A percentile compares a stretch with the other conserved stretches of the same genome.
These are phyloP conservation scores for Pyrgilauda ruficollis DNA, from an alignment of 2,113 vertebrate genomes.

Conservation along the genomic window DNA sequence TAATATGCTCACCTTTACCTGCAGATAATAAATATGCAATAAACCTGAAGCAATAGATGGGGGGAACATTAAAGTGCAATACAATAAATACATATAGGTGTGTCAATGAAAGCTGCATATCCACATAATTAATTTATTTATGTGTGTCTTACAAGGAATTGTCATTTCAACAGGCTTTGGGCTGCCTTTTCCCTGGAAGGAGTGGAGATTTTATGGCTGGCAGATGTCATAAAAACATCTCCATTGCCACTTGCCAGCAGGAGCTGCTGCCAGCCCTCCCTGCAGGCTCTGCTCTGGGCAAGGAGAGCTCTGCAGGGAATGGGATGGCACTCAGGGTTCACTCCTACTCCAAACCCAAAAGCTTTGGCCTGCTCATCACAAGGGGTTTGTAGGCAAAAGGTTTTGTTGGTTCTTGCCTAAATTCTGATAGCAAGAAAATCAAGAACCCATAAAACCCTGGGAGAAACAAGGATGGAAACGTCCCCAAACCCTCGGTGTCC, in stretches of 20 bases:
- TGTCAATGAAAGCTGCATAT: background rate
- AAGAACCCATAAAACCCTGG: background rate
- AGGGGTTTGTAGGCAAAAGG: background rate
- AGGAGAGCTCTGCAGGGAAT: background rate
- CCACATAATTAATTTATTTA: too few relatives aligned
- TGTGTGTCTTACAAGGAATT: background rate
- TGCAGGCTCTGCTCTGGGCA: background rate
- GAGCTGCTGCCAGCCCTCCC: background rate
- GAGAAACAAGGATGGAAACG: background rate
- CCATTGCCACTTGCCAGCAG: background rate
- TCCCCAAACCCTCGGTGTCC: background rate
- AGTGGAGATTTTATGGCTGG: background rate
- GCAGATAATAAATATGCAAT: background rate
- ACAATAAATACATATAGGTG: background rate
- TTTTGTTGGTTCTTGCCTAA: background rate
- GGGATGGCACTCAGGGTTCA: background rate
- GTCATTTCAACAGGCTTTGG: background rate
- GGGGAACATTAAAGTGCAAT: background rate
- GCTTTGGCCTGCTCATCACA: background rate
- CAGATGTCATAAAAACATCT: conserved; percentile 27
- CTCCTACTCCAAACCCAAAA: background rate
- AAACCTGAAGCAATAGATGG: background rate
- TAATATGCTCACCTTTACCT: background rate
- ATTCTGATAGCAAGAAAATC: conserved; percentile 3
- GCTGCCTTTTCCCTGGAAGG: background rate